phyloP scores from a whole-genome alignment of 2,797 vertebrate species.

The Taeniopygia guttata region DNA sequence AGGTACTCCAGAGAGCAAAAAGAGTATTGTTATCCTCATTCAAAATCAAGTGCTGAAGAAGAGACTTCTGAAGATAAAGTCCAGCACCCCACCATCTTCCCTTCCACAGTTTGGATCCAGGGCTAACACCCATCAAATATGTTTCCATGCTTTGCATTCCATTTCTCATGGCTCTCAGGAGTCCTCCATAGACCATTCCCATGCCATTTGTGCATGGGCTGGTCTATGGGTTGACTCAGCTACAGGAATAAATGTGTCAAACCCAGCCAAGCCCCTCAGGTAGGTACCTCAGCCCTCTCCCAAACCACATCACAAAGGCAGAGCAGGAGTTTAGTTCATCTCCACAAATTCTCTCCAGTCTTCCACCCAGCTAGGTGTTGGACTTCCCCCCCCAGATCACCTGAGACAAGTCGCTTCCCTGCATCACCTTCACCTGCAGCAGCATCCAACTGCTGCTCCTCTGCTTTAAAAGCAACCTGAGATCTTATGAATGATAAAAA shows the following conservation, averaged over 20 bases:
- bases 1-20: neutral
- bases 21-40: neutral
- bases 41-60: neutral
- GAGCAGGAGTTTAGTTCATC: neutral
- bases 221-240: neutral
- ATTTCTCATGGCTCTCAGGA: neutral
- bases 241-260: accelerated
- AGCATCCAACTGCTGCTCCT: neutral
- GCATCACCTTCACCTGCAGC: neutral
- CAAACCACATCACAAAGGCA: neutral
- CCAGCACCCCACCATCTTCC: neutral
- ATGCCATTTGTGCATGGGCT: accelerated
- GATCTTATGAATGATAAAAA: neutral
- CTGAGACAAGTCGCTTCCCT: accelerated
- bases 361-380: neutral
- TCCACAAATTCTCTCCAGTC: neutral
- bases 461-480: neutral
- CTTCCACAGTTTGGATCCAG: neutral
- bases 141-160: neutral
- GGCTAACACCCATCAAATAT: neutral
- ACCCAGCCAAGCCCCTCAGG: neutral
- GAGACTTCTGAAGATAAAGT: neutral
- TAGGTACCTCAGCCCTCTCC: neutral
- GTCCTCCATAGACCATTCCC: neutral
- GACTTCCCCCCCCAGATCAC: neutral